Conservation (phyloP, 2,888 invertebrate genomes). For the Chymomyza caudatula region DNA sequence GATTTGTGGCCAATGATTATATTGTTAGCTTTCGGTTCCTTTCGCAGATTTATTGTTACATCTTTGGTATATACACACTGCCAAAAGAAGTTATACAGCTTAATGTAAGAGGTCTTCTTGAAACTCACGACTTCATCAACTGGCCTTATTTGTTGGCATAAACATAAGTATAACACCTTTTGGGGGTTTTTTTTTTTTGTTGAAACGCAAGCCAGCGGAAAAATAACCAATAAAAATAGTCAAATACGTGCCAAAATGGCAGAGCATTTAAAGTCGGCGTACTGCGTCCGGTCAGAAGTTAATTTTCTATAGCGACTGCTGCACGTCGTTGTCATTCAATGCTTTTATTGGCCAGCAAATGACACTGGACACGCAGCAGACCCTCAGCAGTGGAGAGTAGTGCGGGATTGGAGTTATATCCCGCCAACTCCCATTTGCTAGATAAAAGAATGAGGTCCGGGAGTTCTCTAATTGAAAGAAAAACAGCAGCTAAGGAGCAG, state of each 20-base stretch:
- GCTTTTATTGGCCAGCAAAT: conserved; percentile 52
- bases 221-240: conserved; percentile 4
- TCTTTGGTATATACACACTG: too few species aligned
- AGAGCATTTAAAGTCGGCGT: not conserved
- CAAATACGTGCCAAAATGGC: conserved; percentile 4
- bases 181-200: not conserved
- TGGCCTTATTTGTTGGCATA: not conserved
- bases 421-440: not conserved
- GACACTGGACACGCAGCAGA: not conserved
- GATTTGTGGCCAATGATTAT: too few species aligned
- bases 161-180: conserved; percentile 7
- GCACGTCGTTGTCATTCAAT: conserved; percentile 65
- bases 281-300: conserved; percentile 54
- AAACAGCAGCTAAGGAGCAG: conserved; percentile 41
- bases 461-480: conserved; percentile 63
- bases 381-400: not conserved
- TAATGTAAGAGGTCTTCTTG: too few species aligned
- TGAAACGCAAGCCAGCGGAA: conserved; percentile 1
- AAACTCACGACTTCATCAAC: too few species aligned
- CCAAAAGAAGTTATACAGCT: too few species aligned
- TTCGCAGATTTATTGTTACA: too few species aligned
- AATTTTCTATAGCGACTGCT: conserved; percentile 61
- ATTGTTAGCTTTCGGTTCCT: too few species aligned
- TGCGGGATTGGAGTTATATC: too few species aligned
- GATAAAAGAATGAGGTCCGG: not conserved